phyloP scores from a whole-genome alignment of 2,113 vertebrate genomes.

The Ranitomeya imitator region DNA sequence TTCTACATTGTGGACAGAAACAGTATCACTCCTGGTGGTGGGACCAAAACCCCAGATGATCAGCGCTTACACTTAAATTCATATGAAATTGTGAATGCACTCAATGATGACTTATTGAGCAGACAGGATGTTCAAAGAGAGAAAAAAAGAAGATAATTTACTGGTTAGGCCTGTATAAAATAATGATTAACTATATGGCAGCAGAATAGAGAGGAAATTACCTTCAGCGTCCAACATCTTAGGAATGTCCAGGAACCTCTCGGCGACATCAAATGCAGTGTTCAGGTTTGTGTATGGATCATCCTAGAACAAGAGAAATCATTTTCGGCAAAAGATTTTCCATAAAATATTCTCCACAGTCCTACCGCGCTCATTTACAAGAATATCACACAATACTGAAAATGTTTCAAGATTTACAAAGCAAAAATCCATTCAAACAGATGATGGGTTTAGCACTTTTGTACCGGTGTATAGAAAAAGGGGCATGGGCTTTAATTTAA shows the following conservation, averaged over 20 bases:
- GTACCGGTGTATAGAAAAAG: too few relatives aligned
- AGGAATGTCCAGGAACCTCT: constrained; percentile 92
- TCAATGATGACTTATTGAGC: background rate
- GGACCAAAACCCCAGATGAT: background rate
- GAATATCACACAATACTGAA: background rate
- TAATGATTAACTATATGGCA: background rate
- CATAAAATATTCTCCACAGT: background rate
- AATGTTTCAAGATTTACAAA: too few relatives aligned
- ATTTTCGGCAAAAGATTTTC: constrained; percentile 37
- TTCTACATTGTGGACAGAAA: background rate
- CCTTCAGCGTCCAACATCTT: constrained; percentile 96
- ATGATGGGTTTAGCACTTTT: too few relatives aligned
- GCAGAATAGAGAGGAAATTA: constrained; percentile 62
- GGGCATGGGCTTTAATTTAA: too few relatives aligned
- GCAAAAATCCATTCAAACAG: too few relatives aligned
- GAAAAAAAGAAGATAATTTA: too few relatives aligned
- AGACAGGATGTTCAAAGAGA: background rate
- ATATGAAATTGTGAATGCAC: background rate
- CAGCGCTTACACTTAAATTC: background rate
- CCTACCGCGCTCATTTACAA: background rate
- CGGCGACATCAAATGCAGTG: constrained; percentile 92
- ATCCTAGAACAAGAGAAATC: constrained; percentile 71
- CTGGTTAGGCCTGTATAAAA: background rate
- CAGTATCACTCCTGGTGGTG: background rate
- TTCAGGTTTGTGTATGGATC: constrained; percentile 92